These are phyloP conservation scores for Drosophila fuyamai DNA, from an alignment of 1,140 invertebrate species.

Conservation along the genomic window DNA sequence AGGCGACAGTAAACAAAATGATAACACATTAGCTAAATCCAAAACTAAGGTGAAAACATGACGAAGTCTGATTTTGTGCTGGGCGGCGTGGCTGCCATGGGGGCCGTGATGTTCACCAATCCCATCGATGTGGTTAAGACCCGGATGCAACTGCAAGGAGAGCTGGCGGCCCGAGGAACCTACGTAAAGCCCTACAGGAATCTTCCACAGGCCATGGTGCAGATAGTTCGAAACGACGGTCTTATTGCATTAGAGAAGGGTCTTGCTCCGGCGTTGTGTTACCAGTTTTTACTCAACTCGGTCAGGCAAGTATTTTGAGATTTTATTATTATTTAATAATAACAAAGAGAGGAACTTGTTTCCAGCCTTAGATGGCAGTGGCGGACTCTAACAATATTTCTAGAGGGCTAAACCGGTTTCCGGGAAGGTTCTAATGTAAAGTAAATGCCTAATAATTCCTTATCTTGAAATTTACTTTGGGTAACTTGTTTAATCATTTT, in stretches of 20 bases:
- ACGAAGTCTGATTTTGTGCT: conserved; percentile 78
- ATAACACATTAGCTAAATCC: conserved; percentile 3
- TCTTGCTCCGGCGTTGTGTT: conserved; percentile 90
- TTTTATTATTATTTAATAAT: background rate
- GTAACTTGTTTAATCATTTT: no score
- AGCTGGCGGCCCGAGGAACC: conserved; percentile 89
- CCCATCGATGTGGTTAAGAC: conserved; percentile 95
- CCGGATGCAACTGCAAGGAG: conserved; percentile 95
- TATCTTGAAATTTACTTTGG: no score
- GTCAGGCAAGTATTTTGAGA: conserved; percentile 85
- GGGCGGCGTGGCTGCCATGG: conserved; percentile 86
- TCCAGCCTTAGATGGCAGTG: background rate
- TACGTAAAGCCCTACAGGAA: conserved; percentile 87
- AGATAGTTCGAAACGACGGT: conserved; percentile 87
- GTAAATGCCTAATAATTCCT: no score
- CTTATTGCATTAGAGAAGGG: conserved; percentile 94
- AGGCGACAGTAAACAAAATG: background rate
- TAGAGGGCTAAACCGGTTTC: background rate
- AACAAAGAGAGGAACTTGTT: background rate
- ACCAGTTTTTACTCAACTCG: conserved; percentile 86
- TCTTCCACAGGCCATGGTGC: conserved; percentile 88
- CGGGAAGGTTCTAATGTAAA: no score
- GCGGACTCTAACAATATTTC: background rate
- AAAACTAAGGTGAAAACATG: conserved; percentile 23
- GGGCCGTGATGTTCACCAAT: conserved; percentile 88